A percentile compares a stretch with the other conserved stretches of the same genome.
phyloP scores from a whole-genome alignment of 2,797 vertebrate genomes.

The Phataginus tetradactyla region DNA sequence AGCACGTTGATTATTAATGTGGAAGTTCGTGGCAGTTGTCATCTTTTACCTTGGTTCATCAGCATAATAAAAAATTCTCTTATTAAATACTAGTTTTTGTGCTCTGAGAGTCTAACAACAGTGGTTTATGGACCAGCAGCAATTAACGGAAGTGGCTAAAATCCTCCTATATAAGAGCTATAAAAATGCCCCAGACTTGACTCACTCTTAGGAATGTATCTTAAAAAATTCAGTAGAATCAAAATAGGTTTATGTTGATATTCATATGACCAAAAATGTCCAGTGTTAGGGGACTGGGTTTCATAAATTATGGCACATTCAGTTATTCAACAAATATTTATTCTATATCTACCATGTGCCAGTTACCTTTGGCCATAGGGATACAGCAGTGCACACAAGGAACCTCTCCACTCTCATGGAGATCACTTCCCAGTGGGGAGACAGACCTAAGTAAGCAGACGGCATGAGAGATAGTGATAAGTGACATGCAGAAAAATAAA shows the following conservation, averaged over 20 bases:
- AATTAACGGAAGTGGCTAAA: neutral
- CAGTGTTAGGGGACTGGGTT: neutral
- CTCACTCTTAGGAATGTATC: neutral
- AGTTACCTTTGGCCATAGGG: neutral
- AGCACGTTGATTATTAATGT: neutral
- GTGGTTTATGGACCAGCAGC: neutral
- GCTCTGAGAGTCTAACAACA: neutral
- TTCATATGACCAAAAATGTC: neutral
- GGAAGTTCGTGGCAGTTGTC: neutral
- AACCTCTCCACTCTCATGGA: neutral
- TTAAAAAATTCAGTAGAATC: neutral
- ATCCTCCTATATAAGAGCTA: neutral
- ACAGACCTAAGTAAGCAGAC: neutral
- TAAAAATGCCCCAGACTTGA: neutral
- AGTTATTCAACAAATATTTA: neutral
- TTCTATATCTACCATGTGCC: neutral
- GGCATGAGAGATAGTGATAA: neutral
- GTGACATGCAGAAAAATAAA: neutral
- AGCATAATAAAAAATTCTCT: neutral
- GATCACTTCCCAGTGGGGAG: neutral
- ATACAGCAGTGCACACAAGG: neutral
- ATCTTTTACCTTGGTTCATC: neutral
- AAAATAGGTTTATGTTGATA: neutral
- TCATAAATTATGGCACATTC: neutral
- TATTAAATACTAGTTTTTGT: slow-evolving; percentile 15